Percentiles rank a stretch among this genome's conserved stretches.
These are phyloP conservation scores for Gobionotothen gibberifrons DNA, from an alignment of 2,797 vertebrate genomes.

Conservation along the genomic window DNA sequence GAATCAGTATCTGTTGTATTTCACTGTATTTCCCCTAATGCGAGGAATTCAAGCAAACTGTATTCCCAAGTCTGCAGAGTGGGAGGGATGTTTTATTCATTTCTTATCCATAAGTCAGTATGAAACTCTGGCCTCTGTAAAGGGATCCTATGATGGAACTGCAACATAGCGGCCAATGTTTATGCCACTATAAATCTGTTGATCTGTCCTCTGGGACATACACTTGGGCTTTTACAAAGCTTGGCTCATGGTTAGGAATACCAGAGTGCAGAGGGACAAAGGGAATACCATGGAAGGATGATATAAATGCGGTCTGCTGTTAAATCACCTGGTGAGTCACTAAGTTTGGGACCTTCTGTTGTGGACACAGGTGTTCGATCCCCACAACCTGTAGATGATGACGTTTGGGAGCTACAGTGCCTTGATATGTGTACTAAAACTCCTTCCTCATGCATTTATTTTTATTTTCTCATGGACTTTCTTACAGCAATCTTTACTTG, in stretches of 20 bases:
- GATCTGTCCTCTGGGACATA: conserved; percentile 68
- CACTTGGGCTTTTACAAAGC: conserved; percentile 62
- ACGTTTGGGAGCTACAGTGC: background rate
- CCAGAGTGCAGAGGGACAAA: conserved; percentile 53
- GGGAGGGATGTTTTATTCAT: conserved; percentile 77
- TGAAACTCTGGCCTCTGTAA: conserved; percentile 55
- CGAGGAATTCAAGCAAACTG: conserved; percentile 67
- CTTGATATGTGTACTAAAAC: background rate
- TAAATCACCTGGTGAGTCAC: conserved; percentile 46
- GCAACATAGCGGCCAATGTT: conserved; percentile 58
- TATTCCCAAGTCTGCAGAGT: conserved; percentile 49
- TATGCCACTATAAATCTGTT: conserved; percentile 65
- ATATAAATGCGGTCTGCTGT: conserved; percentile 39
- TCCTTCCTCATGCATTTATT: background rate
- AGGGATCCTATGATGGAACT: conserved; percentile 60
- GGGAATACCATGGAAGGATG: conserved; percentile 44
- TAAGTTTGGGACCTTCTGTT: conserved; percentile 32
- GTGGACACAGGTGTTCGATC: conserved; percentile 37
- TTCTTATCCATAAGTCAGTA: conserved; percentile 68
- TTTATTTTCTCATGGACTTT: conserved; percentile 39
- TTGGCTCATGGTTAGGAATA: conserved; percentile 51
- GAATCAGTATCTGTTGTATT: conserved; percentile 38
- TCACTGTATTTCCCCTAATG: conserved; percentile 60
- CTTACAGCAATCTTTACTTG: conserved; percentile 83
- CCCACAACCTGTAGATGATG: conserved; percentile 19